A percentile compares a stretch with the other conserved stretches of the same genome.
phyloP scores from a whole-genome alignment of 2,888 invertebrate species.

The Synanthedon vespiformis region DNA sequence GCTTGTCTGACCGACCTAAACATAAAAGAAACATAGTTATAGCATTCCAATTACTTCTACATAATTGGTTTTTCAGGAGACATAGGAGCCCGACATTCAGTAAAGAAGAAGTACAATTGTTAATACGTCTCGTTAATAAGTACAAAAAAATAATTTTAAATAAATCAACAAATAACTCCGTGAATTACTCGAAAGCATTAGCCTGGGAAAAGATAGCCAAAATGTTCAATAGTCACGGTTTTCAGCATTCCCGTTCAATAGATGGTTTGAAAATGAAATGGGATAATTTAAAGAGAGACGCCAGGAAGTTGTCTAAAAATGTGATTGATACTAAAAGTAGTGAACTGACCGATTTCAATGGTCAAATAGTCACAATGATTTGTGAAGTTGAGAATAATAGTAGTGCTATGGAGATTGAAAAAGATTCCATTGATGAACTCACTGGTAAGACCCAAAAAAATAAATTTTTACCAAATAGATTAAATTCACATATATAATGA shows the following conservation, averaged over 20 bases:
- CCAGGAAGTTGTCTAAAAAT: constrained; percentile 32
- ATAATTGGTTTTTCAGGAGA: background rate
- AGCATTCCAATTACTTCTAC: background rate
- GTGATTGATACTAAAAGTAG: constrained; percentile 22
- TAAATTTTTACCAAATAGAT: background rate
- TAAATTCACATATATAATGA: too few relatives aligned
- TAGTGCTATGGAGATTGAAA: constrained; percentile 6
- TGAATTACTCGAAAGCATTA: constrained; percentile 35
- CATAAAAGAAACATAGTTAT: too few relatives aligned
- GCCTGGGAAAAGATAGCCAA: constrained; percentile 46
- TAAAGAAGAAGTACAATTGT: constrained; percentile 32
- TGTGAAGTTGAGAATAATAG: constrained; percentile 24
- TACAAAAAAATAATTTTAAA: constrained; percentile 41
- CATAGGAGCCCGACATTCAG: constrained; percentile 41
- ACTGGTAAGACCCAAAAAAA: constrained; percentile 8
- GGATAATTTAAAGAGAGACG: constrained; percentile 46
- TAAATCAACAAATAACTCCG: constrained; percentile 31
- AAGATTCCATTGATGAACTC: constrained; percentile 6
- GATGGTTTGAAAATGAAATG: constrained; percentile 46
- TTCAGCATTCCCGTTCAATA: constrained; percentile 25
- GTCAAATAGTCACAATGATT: constrained; percentile 25
- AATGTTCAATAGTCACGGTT: constrained; percentile 32
- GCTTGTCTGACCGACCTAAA: too few relatives aligned
- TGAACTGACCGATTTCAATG: constrained; percentile 25
- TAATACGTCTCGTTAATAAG: constrained; percentile 37